Base-by-base conservation (phyloP, 2,888 invertebrate species). In the Camptogramma bilineatum region DNA sequence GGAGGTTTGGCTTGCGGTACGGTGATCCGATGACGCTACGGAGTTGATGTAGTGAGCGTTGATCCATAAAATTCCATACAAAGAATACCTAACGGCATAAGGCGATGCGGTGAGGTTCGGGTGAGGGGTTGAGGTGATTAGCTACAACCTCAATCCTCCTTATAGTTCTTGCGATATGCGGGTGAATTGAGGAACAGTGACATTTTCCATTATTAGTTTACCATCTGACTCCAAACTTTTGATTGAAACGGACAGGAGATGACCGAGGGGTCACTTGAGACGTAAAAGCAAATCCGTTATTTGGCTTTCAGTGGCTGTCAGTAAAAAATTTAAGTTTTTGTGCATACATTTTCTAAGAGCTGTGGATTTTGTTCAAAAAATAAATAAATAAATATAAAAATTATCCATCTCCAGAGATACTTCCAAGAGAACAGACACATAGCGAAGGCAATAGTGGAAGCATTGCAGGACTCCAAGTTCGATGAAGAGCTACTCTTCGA, bases 401-500 rank as follows among this genome's bases (percentile, higher is more conserved):
- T 7, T 13, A 17, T 39, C 24, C 13, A 9, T 46, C 42, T 19
- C 31, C 70, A 87, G 90, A 70, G 57, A 42, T 72, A 74, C 7
- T 87, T 83, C 56, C 84, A 87, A 81, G 80, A 85, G 9, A 87
- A 87, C 72, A 82, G 86, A 0, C 78, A 72, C 0, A 61, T 91
- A 0, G 78, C 87, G 0, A 90, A 88, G 57, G 75, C 81, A 0
- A 82, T 86, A 24, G 87, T 91, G 17, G 90, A 90, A 54, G 85
- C 87, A 0, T 66, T 91, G 0, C 91, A 91, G 59, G 90, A 91
- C 72, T 53, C 77, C 8, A 80, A 71, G 21, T 91, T 88, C 52
- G 82, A 88, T 1, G 74, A 83, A 1, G 89, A 91, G 52, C 72
- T 91, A 16, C 80, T 90, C 1, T 90, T 89, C 61, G 91, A 91